Evolutionary conservation across 1,140 invertebrate genomes (phyloP).

Genomic region (Coptotermes formosanus): DNA sequence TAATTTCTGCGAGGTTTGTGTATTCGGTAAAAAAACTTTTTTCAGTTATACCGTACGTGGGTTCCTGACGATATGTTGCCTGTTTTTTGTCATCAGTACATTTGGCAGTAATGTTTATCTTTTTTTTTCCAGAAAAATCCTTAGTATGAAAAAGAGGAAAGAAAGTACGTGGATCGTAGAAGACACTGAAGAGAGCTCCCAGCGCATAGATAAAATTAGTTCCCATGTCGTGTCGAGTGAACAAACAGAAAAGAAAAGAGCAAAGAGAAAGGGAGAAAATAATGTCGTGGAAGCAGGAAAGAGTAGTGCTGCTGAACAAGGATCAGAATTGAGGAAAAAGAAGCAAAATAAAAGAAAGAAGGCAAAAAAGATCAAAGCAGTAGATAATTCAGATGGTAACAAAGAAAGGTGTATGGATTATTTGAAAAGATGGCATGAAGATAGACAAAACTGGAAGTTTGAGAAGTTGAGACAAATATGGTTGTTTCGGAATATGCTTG

Average conservation of each 20-base stretch:
- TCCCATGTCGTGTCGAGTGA: too few relatives aligned
- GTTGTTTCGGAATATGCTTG: constrained; percentile 66
- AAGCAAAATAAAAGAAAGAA: constrained; percentile 21
- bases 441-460: constrained; percentile 70
- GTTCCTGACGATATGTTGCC: too few relatives aligned
- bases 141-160: not conserved
- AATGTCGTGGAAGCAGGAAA: not conserved
- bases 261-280: not conserved
- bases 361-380: not conserved
- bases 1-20: too few relatives aligned
- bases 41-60: too few relatives aligned
- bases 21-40: too few relatives aligned
- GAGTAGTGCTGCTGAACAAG: not conserved
- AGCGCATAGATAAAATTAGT: too few relatives aligned
- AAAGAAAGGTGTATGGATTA: constrained; percentile 19
- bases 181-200: not conserved
- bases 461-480: constrained; percentile 73
- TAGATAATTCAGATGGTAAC: not conserved
- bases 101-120: too few relatives aligned
- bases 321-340: constrained; percentile 13
- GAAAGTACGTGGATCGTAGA: not conserved
- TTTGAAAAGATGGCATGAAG: constrained; percentile 59
- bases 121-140: too few relatives aligned
- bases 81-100: too few relatives aligned
- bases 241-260: not conserved